Evolutionary conservation across 2,797 vertebrate species (phyloP).

Genomic region (Garrulus glandarius): DNA sequence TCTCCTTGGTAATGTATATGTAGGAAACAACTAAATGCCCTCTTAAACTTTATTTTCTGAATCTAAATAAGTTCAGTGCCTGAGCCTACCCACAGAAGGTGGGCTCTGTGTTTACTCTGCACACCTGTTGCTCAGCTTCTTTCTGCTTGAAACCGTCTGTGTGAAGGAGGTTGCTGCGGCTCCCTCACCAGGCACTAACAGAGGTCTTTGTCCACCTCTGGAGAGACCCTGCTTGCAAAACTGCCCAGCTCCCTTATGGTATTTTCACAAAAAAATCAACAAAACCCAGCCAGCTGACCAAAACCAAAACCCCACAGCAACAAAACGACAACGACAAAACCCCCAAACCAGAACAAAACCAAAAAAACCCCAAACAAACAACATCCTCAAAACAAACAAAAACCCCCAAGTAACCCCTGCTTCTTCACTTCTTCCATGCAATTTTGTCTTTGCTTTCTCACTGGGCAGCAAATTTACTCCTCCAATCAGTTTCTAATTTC

Average conservation of each 20-base stretch:
- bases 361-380: rapidly evolving
- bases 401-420: rapidly evolving
- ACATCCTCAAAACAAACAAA: not conserved
- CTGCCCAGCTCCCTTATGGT: not conserved
- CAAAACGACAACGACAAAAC: not conserved
- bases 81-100: not conserved
- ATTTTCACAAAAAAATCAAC: not conserved
- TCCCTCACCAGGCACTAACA: not conserved
- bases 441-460: not conserved
- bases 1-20: not conserved
- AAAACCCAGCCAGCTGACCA: not conserved
- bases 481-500: not conserved
- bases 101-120: not conserved
- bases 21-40: not conserved
- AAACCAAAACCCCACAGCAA: not conserved
- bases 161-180: not conserved
- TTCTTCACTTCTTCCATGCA: not conserved
- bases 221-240: not conserved
- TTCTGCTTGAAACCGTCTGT: not conserved
- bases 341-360: not conserved
- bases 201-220: not conserved
- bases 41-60: not conserved
- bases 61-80: not conserved
- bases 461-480: not conserved
- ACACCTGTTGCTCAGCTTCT: not conserved